Base-by-base conservation (phyloP, 92 coral and sea anemone species). In the Chrysogorgia sp. region DNA sequence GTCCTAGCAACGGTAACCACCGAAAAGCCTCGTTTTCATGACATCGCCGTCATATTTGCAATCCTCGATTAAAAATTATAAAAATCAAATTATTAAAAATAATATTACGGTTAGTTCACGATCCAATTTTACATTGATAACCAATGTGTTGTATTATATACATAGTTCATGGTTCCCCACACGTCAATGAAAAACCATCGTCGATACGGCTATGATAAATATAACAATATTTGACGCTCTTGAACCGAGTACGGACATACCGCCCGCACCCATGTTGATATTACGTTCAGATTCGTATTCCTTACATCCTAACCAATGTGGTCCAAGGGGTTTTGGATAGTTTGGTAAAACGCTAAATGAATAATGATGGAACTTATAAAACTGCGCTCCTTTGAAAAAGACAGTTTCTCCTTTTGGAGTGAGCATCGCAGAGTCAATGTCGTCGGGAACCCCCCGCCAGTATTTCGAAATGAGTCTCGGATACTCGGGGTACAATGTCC, bases 321-420 rank as follows among this genome's bases (percentile, higher is more conserved):
- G 82, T 24, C 82, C 82, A 63, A 77, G 63, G 2, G 71, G 71
- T 63, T 56, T 63, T 0, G 82, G 82, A 40, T 77, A 77, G 19
- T 37, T 66, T 8, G 82, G 82, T n/a, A 15, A 50, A 29, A 63
- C 74, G 31, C 63, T 33, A 20, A 77, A 47, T 21, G 48, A 29
- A 32, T 34, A 62, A 32, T 90, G 91, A 58, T 87, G 85, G 32
- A 86, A 57, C 45, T 81, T 58, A 68, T 86, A 90, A 63, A 83
- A 90, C 50, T 84, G 80, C 33, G 23, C 24, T 2, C 82, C 91
- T 52, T 90, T 90, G 77, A 90, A 90, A 49, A 90, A 86, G 76
- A 80, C 80, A 1, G 86, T 84, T 17, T 84, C 88, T 14, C 90
- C 89, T 6, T 84, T 77, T 30, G 85, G 85, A 79, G 88, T 86